These are phyloP conservation scores for Aspidapion aeneum DNA, from an alignment of 2,888 invertebrate genomes.

Conservation along the genomic window DNA sequence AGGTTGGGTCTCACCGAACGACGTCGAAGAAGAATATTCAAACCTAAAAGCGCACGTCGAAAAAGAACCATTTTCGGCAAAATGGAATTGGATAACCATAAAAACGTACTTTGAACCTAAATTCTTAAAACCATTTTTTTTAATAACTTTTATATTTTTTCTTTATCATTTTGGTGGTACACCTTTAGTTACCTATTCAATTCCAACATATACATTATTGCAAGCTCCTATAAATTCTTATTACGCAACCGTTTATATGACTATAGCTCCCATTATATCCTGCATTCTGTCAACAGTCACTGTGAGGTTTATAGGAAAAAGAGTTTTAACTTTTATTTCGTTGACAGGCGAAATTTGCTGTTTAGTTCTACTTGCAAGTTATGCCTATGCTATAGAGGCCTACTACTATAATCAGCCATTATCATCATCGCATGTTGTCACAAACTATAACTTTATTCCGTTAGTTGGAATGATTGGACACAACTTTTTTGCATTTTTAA, in stretches of 20 bases:
- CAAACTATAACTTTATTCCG: slow-evolving; percentile 58
- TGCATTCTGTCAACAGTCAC: slow-evolving; percentile 61
- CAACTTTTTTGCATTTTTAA: slow-evolving; percentile 66
- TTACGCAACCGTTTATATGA: slow-evolving; percentile 69
- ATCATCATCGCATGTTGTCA: background rate
- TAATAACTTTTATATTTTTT: slow-evolving; percentile 66
- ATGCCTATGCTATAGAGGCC: slow-evolving; percentile 45
- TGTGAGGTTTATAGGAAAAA: slow-evolving; percentile 71
- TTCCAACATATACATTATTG: slow-evolving; percentile 66
- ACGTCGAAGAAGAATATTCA: slow-evolving; percentile 56
- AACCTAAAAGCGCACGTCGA: slow-evolving; percentile 11
- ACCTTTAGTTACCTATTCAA: slow-evolving; percentile 70
- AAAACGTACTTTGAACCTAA: slow-evolving; percentile 54
- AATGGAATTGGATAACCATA: background rate
- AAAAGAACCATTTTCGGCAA: background rate
- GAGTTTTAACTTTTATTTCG: slow-evolving; percentile 64
- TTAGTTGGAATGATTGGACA: slow-evolving; percentile 60
- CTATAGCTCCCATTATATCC: slow-evolving; percentile 66
- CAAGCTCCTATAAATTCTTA: slow-evolving; percentile 73
- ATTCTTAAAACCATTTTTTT: slow-evolving; percentile 64
- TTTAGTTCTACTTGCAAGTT: slow-evolving; percentile 58
- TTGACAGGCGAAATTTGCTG: slow-evolving; percentile 63
- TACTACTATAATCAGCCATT: slow-evolving; percentile 43
- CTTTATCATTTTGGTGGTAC: slow-evolving; percentile 74
- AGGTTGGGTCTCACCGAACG: slow-evolving; percentile 65